phyloP scores from a whole-genome alignment of 1,140 invertebrate species.

The Sinella curviseta region DNA sequence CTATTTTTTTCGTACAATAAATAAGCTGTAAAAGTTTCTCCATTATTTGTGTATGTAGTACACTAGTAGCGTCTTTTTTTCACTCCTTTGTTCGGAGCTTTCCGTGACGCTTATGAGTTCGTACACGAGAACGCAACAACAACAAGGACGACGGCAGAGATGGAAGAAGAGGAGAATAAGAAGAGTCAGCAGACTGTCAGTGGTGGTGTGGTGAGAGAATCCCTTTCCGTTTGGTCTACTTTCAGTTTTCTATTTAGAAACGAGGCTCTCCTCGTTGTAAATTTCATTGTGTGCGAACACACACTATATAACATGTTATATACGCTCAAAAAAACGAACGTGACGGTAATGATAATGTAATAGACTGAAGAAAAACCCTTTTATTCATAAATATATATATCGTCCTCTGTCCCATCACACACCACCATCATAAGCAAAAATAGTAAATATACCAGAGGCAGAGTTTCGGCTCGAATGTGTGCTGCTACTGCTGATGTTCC shows the following conservation, averaged over 20 bases:
- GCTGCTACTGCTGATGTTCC: no score
- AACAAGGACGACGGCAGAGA: no score
- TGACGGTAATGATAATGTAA: constrained; percentile 14
- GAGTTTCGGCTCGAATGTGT: no score
- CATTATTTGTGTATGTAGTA: no score
- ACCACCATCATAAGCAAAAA: neutral
- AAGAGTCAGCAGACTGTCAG: neutral
- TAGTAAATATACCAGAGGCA: no score
- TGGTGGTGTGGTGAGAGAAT: neutral
- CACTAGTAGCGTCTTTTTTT: no score
- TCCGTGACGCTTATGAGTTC: neutral
- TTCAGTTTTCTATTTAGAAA: neutral
- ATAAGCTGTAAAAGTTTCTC: no score
- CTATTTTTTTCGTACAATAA: no score
- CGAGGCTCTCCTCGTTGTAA: neutral
- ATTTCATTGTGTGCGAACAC: neutral
- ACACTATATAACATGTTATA: neutral
- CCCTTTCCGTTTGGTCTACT: constrained; percentile 21
- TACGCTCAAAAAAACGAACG: neutral
- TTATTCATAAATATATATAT: neutral
- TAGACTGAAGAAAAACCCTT: neutral
- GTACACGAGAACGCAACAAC: neutral
- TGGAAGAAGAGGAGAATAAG: neutral
- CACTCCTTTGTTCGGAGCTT: neutral
- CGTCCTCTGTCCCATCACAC: neutral